Conservation (phyloP, 2,888 invertebrate genomes). For the Trissolcus japonicus region DNA sequence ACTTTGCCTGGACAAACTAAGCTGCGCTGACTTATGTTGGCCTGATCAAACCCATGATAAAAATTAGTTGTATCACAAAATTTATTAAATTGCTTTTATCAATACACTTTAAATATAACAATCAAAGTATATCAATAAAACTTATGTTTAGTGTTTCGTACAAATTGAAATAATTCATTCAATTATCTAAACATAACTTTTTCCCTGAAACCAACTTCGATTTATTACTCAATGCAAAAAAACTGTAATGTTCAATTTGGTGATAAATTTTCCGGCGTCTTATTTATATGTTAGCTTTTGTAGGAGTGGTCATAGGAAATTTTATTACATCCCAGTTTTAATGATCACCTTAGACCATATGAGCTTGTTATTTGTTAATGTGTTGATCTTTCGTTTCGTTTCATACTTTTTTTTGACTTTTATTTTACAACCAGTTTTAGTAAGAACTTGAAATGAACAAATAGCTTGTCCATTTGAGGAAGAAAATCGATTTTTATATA, state of each 20-base stretch:
- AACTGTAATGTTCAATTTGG: neutral
- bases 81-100: too few species aligned
- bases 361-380: constrained; percentile 19
- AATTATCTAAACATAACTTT: too few species aligned
- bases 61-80: too few species aligned
- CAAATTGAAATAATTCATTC: too few species aligned
- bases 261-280: neutral
- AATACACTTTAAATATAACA: too few species aligned
- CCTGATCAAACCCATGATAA: too few species aligned
- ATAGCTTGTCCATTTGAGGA: neutral
- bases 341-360: constrained; percentile 8
- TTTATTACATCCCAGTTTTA: constrained; percentile 22
- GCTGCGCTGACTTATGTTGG: too few species aligned
- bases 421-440: constrained; percentile 16
- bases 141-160: too few species aligned
- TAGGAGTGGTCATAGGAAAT: constrained; percentile 18
- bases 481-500: neutral
- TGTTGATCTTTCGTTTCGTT: constrained; percentile 14
- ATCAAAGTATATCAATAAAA: too few species aligned
- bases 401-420: neutral
- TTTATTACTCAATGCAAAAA: too few species aligned
- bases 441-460: constrained; percentile 1
- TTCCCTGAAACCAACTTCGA: too few species aligned
- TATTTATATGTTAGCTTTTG: constrained; percentile 5
- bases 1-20: too few species aligned